These are phyloP conservation scores for Dicentrarchus labrax DNA, from an alignment of 2,113 vertebrate genomes.

Conservation along the genomic window DNA sequence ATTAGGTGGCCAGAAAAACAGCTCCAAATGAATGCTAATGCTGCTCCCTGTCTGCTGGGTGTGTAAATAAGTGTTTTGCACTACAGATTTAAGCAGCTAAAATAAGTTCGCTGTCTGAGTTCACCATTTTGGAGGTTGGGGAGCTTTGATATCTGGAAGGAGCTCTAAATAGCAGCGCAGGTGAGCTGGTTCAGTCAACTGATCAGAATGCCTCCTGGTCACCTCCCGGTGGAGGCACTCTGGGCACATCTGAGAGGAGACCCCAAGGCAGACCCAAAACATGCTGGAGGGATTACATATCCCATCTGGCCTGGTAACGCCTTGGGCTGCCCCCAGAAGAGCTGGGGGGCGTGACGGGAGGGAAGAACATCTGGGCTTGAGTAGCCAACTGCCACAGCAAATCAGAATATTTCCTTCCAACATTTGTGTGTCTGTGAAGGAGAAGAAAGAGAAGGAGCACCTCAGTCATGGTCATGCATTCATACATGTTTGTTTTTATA, in stretches of 20 bases:
- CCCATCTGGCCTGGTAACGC: conserved; percentile 23
- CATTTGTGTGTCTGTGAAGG: not conserved
- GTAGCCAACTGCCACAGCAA: conserved; percentile 2
- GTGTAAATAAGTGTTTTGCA: too few species aligned
- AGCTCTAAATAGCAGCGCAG: conserved; percentile 6
- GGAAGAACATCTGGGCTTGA: conserved; percentile 5
- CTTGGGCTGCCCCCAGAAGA: conserved; percentile 30
- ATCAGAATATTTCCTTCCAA: not conserved
- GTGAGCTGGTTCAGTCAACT: conserved; percentile 1
- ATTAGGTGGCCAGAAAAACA: too few species aligned
- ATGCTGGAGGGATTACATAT: conserved; percentile 35
- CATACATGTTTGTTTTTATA: not conserved
- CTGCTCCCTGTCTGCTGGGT: too few species aligned
- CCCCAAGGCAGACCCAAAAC: conserved; percentile 37
- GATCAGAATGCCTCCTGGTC: not conserved
- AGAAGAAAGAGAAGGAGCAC: not conserved
- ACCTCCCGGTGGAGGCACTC: not conserved
- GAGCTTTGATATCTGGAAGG: not conserved
- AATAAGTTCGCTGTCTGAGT: not conserved
- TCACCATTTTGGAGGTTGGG: conserved; percentile 3
- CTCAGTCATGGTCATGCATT: not conserved
- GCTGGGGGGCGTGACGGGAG: not conserved
- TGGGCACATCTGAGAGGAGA: conserved; percentile 13
- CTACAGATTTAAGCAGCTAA: not conserved
- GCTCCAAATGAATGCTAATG: too few species aligned